Evolutionary conservation across 2,113 vertebrate species (phyloP).

Genomic region (Ictalurus furcatus): DNA sequence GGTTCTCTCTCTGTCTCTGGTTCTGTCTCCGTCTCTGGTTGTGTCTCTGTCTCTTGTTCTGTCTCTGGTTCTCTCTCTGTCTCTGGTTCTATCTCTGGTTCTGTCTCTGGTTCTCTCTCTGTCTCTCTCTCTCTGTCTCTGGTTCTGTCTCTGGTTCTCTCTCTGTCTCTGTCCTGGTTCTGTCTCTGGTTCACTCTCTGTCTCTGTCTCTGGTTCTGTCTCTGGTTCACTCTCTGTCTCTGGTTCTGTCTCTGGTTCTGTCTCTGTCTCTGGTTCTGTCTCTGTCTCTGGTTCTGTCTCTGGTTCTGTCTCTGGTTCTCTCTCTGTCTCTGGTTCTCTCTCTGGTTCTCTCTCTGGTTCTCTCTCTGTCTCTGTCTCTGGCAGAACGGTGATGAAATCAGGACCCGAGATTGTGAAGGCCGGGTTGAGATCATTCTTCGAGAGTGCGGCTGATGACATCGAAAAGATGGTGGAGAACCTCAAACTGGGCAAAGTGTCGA

Average conservation of each 20-base stretch:
- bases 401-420: constrained; percentile 97
- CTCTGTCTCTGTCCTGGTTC: too few relatives aligned
- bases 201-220: not conserved
- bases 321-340: too few relatives aligned
- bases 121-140: not conserved
- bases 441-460: constrained; percentile 90
- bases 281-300: too few relatives aligned
- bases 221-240: not conserved
- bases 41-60: not conserved
- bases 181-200: not conserved
- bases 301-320: too few relatives aligned
- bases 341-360: too few relatives aligned
- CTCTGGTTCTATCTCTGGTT: not conserved
- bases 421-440: constrained; percentile 88
- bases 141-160: too few relatives aligned
- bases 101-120: not conserved
- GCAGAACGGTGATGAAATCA: constrained; percentile 93
- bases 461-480: constrained; percentile 96
- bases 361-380: not conserved
- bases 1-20: not conserved
- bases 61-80: not conserved
- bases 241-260: not conserved
- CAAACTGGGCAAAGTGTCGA: constrained; percentile 87
- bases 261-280: not conserved
- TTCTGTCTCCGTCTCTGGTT: not conserved